phyloP scores from a whole-genome alignment of 2,113 vertebrate genomes.

The Tonatia bakeri region DNA sequence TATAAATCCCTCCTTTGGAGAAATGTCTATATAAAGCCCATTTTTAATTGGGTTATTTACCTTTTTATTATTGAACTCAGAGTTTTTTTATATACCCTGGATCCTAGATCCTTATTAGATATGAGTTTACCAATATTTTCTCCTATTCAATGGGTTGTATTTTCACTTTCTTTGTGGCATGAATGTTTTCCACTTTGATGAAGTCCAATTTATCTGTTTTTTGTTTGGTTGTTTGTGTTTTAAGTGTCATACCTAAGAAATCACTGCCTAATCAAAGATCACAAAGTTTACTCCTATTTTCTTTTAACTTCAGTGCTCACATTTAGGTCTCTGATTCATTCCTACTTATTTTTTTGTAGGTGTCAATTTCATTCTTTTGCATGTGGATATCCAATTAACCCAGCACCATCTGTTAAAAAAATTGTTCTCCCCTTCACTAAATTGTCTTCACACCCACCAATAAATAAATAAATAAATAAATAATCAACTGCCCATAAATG shows the following conservation, averaged over 20 bases:
- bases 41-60: background rate
- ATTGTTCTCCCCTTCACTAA: background rate
- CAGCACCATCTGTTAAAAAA: background rate
- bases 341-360: background rate
- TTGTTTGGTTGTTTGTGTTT: background rate
- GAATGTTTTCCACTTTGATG: background rate
- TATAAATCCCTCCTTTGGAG: background rate
- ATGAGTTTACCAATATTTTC: background rate
- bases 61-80: background rate
- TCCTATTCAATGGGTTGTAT: background rate
- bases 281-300: background rate
- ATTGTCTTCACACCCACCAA: background rate
- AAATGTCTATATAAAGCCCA: background rate
- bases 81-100: background rate
- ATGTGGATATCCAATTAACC: background rate
- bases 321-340: background rate
- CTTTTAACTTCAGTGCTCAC: background rate
- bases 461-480: background rate
- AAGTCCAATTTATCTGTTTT: background rate
- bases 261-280: background rate
- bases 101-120: background rate
- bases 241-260: background rate
- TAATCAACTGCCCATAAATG: background rate
- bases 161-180: background rate
- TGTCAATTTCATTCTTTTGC: background rate